Conservation (phyloP, 2,888 invertebrate genomes). For the Isoperla grammatica region DNA sequence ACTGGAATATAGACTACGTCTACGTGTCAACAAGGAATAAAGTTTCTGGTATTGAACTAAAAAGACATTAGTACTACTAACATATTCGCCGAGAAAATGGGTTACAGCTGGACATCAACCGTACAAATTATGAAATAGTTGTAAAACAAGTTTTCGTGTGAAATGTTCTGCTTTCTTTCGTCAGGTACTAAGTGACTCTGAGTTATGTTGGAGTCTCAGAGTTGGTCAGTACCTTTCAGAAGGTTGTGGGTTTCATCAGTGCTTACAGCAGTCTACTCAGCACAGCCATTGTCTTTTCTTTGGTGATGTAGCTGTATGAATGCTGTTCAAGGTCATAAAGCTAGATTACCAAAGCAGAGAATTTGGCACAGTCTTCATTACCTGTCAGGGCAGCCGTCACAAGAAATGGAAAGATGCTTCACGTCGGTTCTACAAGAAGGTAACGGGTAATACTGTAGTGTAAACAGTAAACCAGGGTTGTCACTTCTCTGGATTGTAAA, state of each 20-base stretch:
- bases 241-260: constrained; percentile 26
- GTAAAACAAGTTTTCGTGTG: not conserved
- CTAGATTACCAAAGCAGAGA: constrained; percentile 91
- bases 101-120: too few relatives aligned
- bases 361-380: constrained; percentile 27
- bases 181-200: constrained; percentile 89
- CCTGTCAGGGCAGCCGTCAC: not conserved
- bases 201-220: constrained; percentile 48
- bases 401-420: not conserved
- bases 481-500: too few relatives aligned
- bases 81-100: too few relatives aligned
- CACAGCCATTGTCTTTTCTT: constrained; percentile 59
- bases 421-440: too few relatives aligned
- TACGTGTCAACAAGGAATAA: too few relatives aligned
- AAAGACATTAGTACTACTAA: too few relatives aligned
- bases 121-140: too few relatives aligned
- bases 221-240: constrained; percentile 51
- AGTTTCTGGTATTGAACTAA: too few relatives aligned
- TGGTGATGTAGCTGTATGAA: constrained; percentile 89
- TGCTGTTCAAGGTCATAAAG: constrained; percentile 72
- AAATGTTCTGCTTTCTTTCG: constrained; percentile 41
- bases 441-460: too few relatives aligned
- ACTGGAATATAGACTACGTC: too few relatives aligned
- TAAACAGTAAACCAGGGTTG: too few relatives aligned
- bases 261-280: constrained; percentile 20